phyloP scores from a whole-genome alignment of 2,797 vertebrate species.

The Argentina silus region DNA sequence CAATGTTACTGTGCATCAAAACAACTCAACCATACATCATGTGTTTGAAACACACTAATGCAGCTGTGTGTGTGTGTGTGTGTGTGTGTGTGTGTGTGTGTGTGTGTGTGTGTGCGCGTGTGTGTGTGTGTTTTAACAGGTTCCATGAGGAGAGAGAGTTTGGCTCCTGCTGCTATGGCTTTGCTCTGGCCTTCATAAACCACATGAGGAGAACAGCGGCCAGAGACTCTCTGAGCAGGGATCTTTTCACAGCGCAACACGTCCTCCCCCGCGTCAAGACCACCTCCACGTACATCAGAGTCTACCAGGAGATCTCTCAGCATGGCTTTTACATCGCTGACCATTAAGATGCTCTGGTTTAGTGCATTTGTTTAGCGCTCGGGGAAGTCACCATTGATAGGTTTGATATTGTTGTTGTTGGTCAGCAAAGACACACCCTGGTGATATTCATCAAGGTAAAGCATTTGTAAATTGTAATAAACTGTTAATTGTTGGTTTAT shows the following conservation, averaged over 20 bases:
- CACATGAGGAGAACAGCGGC: constrained; percentile 67
- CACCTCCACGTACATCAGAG: constrained; percentile 76
- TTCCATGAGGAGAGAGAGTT: constrained; percentile 79
- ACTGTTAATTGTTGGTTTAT: too few relatives aligned
- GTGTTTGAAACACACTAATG: neutral
- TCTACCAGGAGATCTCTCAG: constrained; percentile 70
- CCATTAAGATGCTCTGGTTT: too few relatives aligned
- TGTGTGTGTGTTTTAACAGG: constrained; percentile 60
- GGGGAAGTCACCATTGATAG: too few relatives aligned
- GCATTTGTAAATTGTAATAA: neutral
- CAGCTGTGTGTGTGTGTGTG: neutral
- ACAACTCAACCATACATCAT: neutral
- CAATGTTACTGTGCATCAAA: neutral
- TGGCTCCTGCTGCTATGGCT: constrained; percentile 83
- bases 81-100: neutral
- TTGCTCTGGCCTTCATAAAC: constrained; percentile 81
- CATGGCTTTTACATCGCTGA: constrained; percentile 57
- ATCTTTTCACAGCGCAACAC: constrained; percentile 75
- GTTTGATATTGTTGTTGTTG: neutral
- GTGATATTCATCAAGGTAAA: neutral
- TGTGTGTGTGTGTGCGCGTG: neutral
- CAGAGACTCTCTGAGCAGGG: constrained; percentile 65
- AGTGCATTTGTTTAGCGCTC: too few relatives aligned
- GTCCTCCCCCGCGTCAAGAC: constrained; percentile 74
- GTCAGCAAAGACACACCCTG: neutral